Evolutionary conservation across 2,888 invertebrate genomes (phyloP), one percentile per base, ranked within the genome.

Genomic region (Allophyes oxyacanthae): DNA sequence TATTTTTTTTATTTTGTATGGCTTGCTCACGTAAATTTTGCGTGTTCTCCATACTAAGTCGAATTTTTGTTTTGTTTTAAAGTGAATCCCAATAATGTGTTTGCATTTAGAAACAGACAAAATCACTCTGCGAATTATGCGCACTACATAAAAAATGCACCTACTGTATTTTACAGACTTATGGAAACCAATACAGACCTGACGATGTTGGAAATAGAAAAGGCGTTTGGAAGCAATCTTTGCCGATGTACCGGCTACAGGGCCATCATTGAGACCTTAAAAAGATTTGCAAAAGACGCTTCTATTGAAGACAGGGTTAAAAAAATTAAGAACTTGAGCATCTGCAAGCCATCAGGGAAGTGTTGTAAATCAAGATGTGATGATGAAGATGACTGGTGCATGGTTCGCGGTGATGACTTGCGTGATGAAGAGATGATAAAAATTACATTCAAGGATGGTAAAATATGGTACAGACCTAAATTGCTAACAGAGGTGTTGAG

Each of bases 191-290:
- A 92, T 1, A 87, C 90, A n/a, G 75, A 86, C 11, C 72, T 95
- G 26, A 95, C 95, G 0, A 95, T 95, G 94, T 84, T 95, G 59
- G 95, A 96, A 62, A 94, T 97, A 2, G 97, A 97, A 82, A 94
- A 96, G 71, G 94, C 95, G 0, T 96, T 97, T 67, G 96, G 95
- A 5, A 95, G 96, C 33, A 96, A 97, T 74, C 94, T 97, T 38
- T 97, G 97, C 70, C 92, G 97, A 38, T 97, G 97, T 75, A 97
- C 97, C 0, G 96, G 96, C 0, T 96, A 96, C 73, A 87, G 96
- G 34, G 94, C 96, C 0, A 96, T 96, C 41, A 53, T 95, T 1
- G 94, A 95, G 43, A 95, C 95, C 1, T 95, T 96, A 76, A 96
- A 96, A 75, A 94, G 94, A 0, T 92, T 96, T 51, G 94, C 94